Evolutionary conservation across 2,113 vertebrate genomes (phyloP), one percentile per base, ranked within the genome.

Genomic region (Aythya baeri): DNA sequence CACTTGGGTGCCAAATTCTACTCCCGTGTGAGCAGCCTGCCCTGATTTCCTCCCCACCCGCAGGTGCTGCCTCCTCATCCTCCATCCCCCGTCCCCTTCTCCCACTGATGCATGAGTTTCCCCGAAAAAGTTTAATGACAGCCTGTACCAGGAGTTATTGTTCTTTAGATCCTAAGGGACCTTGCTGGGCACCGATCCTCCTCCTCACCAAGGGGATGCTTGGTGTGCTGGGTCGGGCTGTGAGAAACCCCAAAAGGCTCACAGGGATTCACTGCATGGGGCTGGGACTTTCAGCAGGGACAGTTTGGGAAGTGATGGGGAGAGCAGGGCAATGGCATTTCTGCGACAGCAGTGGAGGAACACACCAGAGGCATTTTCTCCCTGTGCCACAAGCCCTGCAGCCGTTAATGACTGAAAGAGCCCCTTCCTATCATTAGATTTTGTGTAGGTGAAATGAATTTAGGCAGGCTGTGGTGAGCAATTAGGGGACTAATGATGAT

Each of bases 171-270:
- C 66, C 44, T 22, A 43, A 75, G 26, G 22, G 31, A 14, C 3
- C 67, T 72, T 73, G 58, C 23, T 54, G 41, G 49, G 36, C 59
- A 62, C 10, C 32, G 9, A 59, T 46, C 70, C 25, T n/a, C 44
- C 27, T 5, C 1, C 0, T 26, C 4, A 1, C 13, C 46, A 18
- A 34, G 25, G 20, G 44, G 25, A 20, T 20, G 7, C 41, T 62
- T 17, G 16, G 38, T 0, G 3, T 21, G 26, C 10, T 0, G 0
- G 22, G 12, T n/a, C 5, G 0, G 54, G 72, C 41, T 70, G 38
- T 2, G 1, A 57, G 54, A 16, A 31, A 27, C 54, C 54, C 54
- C 54, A 10, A 41, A 54, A 82, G 26, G 7, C 21, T 58, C 43
- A 4, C 50, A 27, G 13, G 38, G 85, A 91, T 71, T 66, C 80